Percentiles rank a stretch among this genome's conserved stretches.
These are phyloP conservation scores for Trichechus manatus DNA, from an alignment of 2,113 vertebrate species.

Conservation along the genomic window DNA sequence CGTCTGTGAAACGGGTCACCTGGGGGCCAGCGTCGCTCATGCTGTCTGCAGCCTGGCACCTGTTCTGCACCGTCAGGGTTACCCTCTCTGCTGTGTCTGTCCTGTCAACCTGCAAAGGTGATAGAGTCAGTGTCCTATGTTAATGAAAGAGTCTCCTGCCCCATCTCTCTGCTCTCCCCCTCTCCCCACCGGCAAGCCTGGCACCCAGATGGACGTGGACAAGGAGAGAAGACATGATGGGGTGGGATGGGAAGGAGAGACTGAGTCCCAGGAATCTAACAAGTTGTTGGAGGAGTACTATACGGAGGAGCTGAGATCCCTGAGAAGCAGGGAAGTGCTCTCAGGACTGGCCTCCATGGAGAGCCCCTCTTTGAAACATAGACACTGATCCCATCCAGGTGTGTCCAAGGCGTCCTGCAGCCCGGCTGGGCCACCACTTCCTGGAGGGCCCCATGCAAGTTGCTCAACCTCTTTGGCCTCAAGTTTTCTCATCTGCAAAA, in stretches of 20 bases:
- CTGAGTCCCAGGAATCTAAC: neutral
- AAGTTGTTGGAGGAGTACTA: neutral
- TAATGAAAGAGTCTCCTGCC: neutral
- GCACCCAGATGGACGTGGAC: neutral
- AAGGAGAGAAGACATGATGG: neutral
- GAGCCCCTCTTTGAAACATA: neutral
- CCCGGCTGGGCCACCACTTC: neutral
- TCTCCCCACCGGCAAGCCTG: accelerated
- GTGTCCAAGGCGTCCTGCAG: accelerated
- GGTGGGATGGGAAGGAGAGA: neutral
- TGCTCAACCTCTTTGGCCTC: neutral
- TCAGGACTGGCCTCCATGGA: no score
- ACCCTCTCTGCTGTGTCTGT: no score
- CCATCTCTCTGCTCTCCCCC: no score
- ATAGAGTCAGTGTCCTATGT: neutral
- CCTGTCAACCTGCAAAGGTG: accelerated
- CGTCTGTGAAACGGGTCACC: neutral
- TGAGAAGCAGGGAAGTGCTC: no score
- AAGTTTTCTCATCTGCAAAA: neutral
- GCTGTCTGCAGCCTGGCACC: accelerated
- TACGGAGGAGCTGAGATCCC: no score
- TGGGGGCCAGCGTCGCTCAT: accelerated
- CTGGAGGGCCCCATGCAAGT: neutral
- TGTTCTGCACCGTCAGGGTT: no score
- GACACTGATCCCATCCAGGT: neutral